These are phyloP conservation scores for Petrolisthes cinctipes DNA, from an alignment of 2,888 invertebrate species.

Conservation along the genomic window DNA sequence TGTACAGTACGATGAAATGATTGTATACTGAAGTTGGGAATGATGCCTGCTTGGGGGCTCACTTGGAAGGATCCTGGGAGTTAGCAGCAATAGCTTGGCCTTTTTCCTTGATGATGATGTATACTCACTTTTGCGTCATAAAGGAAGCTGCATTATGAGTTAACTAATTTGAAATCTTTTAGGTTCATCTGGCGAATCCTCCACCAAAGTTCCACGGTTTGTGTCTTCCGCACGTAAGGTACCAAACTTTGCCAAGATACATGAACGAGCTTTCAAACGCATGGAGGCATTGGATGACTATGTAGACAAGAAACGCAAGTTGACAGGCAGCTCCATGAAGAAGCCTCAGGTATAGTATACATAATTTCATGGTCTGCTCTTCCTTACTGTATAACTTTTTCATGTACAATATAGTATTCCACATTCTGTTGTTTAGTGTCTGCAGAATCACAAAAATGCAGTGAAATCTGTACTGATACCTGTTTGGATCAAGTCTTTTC, in stretches of 20 bases:
- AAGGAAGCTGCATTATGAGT: too few relatives aligned
- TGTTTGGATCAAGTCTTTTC: too few relatives aligned
- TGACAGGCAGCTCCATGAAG: slow-evolving; percentile 16
- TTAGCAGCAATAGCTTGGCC: too few relatives aligned
- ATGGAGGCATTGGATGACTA: slow-evolving; percentile 60
- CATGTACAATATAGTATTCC: not conserved
- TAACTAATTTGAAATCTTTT: too few relatives aligned
- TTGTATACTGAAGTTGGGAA: too few relatives aligned
- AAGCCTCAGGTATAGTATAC: slow-evolving; percentile 25
- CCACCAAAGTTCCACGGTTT: slow-evolving; percentile 48
- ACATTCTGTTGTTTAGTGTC: not conserved
- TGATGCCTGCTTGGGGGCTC: too few relatives aligned
- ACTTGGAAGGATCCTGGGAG: too few relatives aligned
- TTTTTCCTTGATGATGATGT: too few relatives aligned
- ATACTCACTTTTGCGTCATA: too few relatives aligned
- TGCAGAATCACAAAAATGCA: not conserved
- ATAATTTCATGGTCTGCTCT: not conserved
- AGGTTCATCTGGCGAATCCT: too few relatives aligned
- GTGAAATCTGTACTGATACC: too few relatives aligned
- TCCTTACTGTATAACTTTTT: not conserved
- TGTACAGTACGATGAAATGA: too few relatives aligned
- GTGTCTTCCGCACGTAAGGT: slow-evolving; percentile 43
- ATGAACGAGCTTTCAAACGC: slow-evolving; percentile 49
- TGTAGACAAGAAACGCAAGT: slow-evolving; percentile 38
- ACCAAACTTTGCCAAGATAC: slow-evolving; percentile 57